A percentile compares a stretch with the other conserved stretches of the same genome.
Conservation (phyloP, 2,113 vertebrate species). For the Lepus americanus region DNA sequence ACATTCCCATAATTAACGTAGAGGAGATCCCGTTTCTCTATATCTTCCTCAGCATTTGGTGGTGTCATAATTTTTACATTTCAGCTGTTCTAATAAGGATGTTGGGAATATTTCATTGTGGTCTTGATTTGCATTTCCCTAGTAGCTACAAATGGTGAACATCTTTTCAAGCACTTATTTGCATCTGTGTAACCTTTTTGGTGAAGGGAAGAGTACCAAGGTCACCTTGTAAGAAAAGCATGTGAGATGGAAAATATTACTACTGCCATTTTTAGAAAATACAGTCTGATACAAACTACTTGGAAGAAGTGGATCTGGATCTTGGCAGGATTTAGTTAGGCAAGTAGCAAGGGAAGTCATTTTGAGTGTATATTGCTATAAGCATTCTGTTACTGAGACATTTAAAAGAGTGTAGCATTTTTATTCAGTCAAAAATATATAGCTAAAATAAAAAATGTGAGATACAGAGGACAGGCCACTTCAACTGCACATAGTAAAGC, state of each 20-base stretch:
- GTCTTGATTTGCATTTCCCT: slow-evolving; percentile 20
- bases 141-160: neutral
- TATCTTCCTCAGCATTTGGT: neutral
- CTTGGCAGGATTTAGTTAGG: neutral
- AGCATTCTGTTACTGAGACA: neutral
- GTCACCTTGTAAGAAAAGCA: neutral
- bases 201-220: neutral
- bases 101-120: neutral
- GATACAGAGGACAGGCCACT: neutral
- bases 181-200: neutral
- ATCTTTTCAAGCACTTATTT: neutral
- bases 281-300: neutral
- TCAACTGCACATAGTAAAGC: neutral
- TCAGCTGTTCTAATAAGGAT: neutral
- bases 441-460: slow-evolving; percentile 16
- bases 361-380: neutral
- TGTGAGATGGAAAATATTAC: neutral
- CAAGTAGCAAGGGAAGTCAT: neutral
- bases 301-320: neutral
- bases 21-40: neutral
- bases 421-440: slow-evolving; percentile 25
- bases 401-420: neutral
- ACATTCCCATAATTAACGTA: neutral
- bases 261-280: slow-evolving; percentile 29
- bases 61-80: neutral